These are phyloP conservation scores for Chauna torquata DNA, from an alignment of 2,113 vertebrate species.

Conservation along the genomic window DNA sequence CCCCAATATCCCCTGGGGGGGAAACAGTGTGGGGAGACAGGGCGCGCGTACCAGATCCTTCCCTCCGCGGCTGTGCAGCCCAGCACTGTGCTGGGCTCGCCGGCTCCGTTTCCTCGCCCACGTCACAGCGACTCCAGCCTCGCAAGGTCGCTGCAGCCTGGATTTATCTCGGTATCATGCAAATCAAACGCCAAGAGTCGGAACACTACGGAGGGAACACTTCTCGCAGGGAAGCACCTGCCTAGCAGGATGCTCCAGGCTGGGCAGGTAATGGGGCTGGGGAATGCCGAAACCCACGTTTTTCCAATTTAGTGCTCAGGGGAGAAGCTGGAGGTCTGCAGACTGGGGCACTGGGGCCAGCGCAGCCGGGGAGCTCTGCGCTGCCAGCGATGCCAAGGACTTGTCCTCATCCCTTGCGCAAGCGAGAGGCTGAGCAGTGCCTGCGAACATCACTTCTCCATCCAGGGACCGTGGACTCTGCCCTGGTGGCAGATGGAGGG, in stretches of 20 bases:
- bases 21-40: accelerated
- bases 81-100: neutral
- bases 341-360: no score
- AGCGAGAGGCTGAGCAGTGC: neutral
- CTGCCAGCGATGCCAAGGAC: neutral
- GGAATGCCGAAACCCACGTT: neutral
- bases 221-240: neutral
- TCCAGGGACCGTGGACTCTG: neutral
- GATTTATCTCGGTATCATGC: accelerated
- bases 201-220: accelerated
- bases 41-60: neutral
- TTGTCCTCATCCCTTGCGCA: neutral
- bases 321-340: neutral
- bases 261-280: neutral
- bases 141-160: accelerated
- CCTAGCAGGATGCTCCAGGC: neutral
- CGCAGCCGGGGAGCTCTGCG: neutral
- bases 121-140: neutral
- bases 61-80: neutral
- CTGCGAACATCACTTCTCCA: accelerated
- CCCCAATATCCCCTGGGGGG: neutral
- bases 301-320: neutral
- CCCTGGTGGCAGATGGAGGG: neutral
- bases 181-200: neutral
- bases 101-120: neutral